Evolutionary conservation across 2,113 vertebrate genomes (phyloP), one percentile per base, ranked within the genome.

Genomic region (Trichomycterus rosablanca): DNA sequence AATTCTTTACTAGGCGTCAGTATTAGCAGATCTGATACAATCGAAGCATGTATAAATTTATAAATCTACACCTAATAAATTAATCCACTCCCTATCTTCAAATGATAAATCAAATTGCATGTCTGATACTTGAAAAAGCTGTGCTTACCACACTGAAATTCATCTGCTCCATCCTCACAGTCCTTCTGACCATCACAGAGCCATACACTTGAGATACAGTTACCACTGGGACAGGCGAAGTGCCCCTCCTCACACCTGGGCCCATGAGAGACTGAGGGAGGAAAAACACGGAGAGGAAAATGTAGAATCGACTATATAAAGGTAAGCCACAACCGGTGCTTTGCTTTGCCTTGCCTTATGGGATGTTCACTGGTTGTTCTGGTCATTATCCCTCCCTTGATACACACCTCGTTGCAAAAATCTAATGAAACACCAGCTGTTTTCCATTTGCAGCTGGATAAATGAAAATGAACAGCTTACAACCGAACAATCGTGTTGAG

Each of bases 181-280:
- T 99, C 96, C 77, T 92, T 95, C 73, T 99, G 95, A 73, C 95
- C 94, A 67, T 99, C 96, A 42, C 96, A 99, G 61, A 97, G 80
- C 96, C 96, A 99, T 57, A 94, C 91, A 32, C 92, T 95, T 75
- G 94, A 90, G 86, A 99, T 98, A 83, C 96, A 99, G 86, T 94
- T 95, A 73, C 96, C 96, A 83, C 91, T 95, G 79, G 92, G 95
- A 84, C 96, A 99, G 65, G 89, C 90, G 78, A 98, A 98, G 89
- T 98, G 94, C 79, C 94, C 96, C 70, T 98, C 94, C 81, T 93
- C 92, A 74, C 96, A 99, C 84, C 87, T 89, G 80, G 91, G 89
- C 80, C 91, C 92, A 70, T 89, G 91, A 86, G 90, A 89, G 81
- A 92, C 96, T 99, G 79, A 73, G 63, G 78, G 24, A 78, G 85